Percentiles rank a stretch among this genome's conserved stretches.
These are phyloP conservation scores for Charanyca ferruginea DNA, from an alignment of 2,888 invertebrate species.

Conservation along the genomic window DNA sequence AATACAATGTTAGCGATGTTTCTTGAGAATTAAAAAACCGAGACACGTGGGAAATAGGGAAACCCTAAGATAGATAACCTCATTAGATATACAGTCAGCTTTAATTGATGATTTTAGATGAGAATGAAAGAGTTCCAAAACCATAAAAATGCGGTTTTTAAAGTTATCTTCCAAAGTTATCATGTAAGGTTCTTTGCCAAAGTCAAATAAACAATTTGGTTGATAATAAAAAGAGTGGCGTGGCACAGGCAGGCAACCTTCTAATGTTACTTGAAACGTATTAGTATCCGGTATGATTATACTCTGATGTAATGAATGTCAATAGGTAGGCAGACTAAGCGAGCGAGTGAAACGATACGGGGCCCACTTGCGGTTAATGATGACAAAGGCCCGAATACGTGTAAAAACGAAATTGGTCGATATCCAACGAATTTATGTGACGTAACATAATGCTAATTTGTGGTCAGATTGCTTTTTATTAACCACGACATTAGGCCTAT, in stretches of 20 bases:
- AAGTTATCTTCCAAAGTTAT: background rate
- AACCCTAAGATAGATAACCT: conserved; percentile 20
- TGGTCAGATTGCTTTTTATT: conserved; percentile 46
- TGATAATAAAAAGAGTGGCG: conserved; percentile 72
- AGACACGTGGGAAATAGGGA: conserved; percentile 55
- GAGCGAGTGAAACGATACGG: conserved; percentile 61
- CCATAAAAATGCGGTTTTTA: conserved; percentile 1
- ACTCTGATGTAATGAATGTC: conserved; percentile 80
- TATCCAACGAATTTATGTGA: conserved; percentile 54
- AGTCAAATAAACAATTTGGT: conserved; percentile 41
- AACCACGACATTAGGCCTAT: conserved; percentile 30
- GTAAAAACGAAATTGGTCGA: conserved; percentile 35
- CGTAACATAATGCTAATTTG: conserved; percentile 61
- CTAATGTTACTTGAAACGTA: conserved; percentile 76
- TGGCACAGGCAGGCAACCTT: conserved; percentile 72
- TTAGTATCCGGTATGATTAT: conserved; percentile 83
- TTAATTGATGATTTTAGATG: conserved; percentile 24
- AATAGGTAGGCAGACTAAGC: conserved; percentile 68
- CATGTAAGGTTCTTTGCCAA: conserved; percentile 10
- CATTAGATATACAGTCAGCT: background rate
- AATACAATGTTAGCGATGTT: conserved; percentile 52
- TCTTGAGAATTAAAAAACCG: conserved; percentile 50
- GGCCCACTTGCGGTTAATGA: conserved; percentile 67
- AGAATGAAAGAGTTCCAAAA: background rate
- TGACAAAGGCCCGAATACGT: conserved; percentile 48